Evolutionary conservation across 2,113 vertebrate species (phyloP).

Genomic region (Brachyhypopomus gauderio): DNA sequence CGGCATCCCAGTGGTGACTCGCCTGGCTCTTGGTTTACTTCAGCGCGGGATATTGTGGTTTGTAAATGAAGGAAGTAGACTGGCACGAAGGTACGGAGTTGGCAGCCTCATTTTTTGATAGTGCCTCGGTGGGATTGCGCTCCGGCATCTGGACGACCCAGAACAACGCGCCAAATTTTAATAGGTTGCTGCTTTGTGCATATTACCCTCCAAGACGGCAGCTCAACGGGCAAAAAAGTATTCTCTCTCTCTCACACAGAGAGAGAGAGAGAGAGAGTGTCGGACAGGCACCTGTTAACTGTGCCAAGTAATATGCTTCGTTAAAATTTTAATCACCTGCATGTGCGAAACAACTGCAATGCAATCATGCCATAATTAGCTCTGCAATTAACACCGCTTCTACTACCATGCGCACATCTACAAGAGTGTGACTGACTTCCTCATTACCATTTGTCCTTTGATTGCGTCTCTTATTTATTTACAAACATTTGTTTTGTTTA

Average conservation of each 20-base stretch:
- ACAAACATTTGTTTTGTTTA: constrained; percentile 70
- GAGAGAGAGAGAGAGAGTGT: constrained; percentile 13
- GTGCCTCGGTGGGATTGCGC: constrained; percentile 77
- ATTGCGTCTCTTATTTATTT: constrained; percentile 79
- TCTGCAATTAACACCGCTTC: constrained; percentile 98
- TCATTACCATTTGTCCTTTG: constrained; percentile 85
- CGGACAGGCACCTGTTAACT: constrained; percentile 89
- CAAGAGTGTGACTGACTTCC: constrained; percentile 80
- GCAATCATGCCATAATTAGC: constrained; percentile 99
- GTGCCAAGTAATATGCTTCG: constrained; percentile 98
- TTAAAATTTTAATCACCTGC: constrained; percentile 99
- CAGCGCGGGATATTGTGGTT: constrained; percentile 62
- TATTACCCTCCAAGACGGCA: constrained; percentile 65
- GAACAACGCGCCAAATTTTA: constrained; percentile 74
- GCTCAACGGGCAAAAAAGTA: constrained; percentile 36
- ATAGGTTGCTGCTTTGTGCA: constrained; percentile 75
- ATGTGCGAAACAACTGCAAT: constrained; percentile 99
- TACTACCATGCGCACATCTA: constrained; percentile 81
- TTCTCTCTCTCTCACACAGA: neutral
- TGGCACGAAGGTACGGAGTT: constrained; percentile 66
- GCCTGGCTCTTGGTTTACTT: constrained; percentile 31
- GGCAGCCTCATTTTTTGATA: constrained; percentile 80
- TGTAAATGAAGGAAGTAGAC: constrained; percentile 75
- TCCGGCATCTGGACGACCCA: constrained; percentile 78
- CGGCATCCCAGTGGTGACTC: constrained; percentile 70